These are phyloP conservation scores for Pseudoatta argentina DNA, from an alignment of 1,140 invertebrate species.

Conservation along the genomic window DNA sequence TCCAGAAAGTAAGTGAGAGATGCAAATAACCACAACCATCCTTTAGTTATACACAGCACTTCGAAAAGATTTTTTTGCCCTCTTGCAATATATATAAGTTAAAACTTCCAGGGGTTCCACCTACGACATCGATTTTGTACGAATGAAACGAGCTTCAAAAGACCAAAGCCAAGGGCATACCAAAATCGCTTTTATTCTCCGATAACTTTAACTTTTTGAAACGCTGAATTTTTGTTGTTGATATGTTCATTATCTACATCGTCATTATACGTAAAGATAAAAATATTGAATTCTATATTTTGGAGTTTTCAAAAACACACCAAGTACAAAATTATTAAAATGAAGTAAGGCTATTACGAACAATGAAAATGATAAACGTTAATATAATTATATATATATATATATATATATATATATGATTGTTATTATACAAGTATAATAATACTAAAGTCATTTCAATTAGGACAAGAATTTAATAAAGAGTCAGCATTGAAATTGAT, in stretches of 20 bases:
- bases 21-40: background rate
- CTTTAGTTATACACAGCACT: background rate
- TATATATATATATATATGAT: too few species aligned
- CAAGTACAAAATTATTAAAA: background rate
- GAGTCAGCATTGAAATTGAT: background rate
- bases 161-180: too few species aligned
- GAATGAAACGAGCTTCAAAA: background rate
- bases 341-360: background rate
- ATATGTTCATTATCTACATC: background rate
- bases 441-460: constrained; percentile 4
- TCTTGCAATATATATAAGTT: constrained; percentile 30
- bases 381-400: too few species aligned
- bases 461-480: background rate
- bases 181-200: background rate
- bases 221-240: background rate
- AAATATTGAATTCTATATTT: background rate
- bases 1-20: background rate
- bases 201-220: constrained; percentile 4
- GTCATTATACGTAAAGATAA: background rate
- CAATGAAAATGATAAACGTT: too few species aligned
- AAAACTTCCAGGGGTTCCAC: constrained; percentile 29
- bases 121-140: background rate
- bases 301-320: background rate
- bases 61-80: constrained; percentile 10
- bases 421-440: background rate